Evolutionary conservation across 2,797 vertebrate species (phyloP).

Genomic region (Sebastes alutus): DNA sequence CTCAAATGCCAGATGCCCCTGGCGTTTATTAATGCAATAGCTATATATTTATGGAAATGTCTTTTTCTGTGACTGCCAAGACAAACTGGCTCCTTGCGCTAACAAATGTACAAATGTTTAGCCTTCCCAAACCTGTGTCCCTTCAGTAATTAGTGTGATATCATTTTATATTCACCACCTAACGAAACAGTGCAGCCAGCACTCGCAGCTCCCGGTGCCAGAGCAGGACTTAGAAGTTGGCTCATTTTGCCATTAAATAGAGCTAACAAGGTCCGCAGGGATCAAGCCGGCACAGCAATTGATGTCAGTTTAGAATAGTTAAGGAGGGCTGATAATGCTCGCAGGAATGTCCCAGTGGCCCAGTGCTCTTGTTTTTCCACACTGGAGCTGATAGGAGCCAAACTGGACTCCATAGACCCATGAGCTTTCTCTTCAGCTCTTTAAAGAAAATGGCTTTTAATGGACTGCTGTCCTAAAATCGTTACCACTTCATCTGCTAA

Average conservation of each 20-base stretch:
- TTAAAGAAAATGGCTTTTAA: conserved; percentile 70
- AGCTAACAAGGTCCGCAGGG: conserved; percentile 79
- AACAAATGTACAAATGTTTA: conserved; percentile 55
- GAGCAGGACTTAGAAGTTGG: conserved; percentile 61
- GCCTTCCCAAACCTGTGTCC: conserved; percentile 51
- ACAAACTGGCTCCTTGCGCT: conserved; percentile 38
- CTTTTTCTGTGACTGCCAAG: conserved; percentile 28
- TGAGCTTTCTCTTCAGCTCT: conserved; percentile 41
- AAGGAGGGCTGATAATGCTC: conserved; percentile 69
- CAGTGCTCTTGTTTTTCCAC: conserved; percentile 51
- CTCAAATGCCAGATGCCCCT: not conserved
- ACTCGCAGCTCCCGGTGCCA: conserved; percentile 45
- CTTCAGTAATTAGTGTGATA: conserved; percentile 62
- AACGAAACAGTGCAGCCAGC: conserved; percentile 44
- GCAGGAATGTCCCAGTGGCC: conserved; percentile 62
- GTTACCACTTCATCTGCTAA: conserved; percentile 63
- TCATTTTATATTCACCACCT: conserved; percentile 57
- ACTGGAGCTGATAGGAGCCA: conserved; percentile 45
- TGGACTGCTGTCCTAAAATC: conserved; percentile 62
- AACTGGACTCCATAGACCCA: conserved; percentile 52
- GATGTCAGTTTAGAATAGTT: conserved; percentile 78
- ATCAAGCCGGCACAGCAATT: conserved; percentile 63
- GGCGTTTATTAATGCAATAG: not conserved
- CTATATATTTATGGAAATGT: conserved; percentile 2
- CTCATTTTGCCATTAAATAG: conserved; percentile 75